Evolutionary conservation across 2,797 vertebrate genomes (phyloP).

Genomic region (Ctenopoma kingsleyae): DNA sequence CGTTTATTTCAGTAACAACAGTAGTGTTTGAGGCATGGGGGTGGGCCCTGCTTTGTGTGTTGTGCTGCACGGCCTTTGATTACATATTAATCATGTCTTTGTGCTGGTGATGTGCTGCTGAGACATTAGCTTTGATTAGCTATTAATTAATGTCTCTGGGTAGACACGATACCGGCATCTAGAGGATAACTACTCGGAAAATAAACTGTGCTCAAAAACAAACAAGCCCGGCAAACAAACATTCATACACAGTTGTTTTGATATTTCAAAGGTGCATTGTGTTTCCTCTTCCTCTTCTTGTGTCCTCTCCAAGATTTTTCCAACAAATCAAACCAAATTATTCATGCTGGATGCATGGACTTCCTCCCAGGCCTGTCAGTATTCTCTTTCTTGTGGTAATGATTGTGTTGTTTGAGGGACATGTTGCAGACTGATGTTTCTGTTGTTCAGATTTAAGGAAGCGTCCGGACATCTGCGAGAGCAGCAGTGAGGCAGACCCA

Average conservation of each 20-base stretch:
- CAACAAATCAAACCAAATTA: conserved; percentile 86
- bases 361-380: conserved; percentile 81
- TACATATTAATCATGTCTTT: conserved; percentile 89
- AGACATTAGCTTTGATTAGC: conserved; percentile 89
- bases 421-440: conserved; percentile 77
- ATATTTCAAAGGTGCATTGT: conserved; percentile 88
- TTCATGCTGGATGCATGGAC: conserved; percentile 81
- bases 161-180: conserved; percentile 82
- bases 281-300: conserved; percentile 79
- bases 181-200: conserved; percentile 79
- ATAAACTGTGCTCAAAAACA: conserved; percentile 82
- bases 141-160: conserved; percentile 89
- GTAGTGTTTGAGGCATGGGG: conserved; percentile 76
- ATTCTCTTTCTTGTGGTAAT: conserved; percentile 84
- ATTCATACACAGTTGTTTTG: conserved; percentile 83
- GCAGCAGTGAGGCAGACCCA: conserved; percentile 68
- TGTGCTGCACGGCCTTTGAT: conserved; percentile 86
- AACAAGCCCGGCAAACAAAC: conserved; percentile 82
- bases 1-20: conserved; percentile 84
- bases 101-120: conserved; percentile 83
- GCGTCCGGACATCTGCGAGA: conserved; percentile 75
- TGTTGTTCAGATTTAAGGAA: conserved; percentile 90
- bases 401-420: conserved; percentile 72
- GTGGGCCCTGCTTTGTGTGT: conserved; percentile 84
- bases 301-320: conserved; percentile 84